Evolutionary conservation across 2,888 invertebrate genomes (phyloP).

Genomic region (Monopis laevigella): DNA sequence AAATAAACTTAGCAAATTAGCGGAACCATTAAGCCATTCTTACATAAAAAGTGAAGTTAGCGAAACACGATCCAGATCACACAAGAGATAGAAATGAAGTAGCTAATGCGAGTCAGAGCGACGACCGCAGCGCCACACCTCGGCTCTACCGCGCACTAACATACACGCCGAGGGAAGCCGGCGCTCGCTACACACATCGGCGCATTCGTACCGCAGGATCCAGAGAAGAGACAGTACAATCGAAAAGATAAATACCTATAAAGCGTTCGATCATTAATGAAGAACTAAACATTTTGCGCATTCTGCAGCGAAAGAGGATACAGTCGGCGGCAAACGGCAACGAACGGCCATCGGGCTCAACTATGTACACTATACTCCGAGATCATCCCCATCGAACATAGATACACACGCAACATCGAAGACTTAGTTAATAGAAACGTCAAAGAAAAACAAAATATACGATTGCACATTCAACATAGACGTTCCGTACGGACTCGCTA

Average conservation of each 20-base stretch:
- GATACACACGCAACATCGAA: conserved; percentile 65
- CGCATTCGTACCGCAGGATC: conserved; percentile 61
- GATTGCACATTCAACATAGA: conserved; percentile 67
- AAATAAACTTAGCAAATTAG: conserved; percentile 57
- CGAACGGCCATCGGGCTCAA: conserved; percentile 66
- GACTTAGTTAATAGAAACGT: conserved; percentile 66
- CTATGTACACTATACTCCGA: conserved; percentile 60
- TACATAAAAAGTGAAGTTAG: conserved; percentile 59
- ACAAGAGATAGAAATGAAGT: conserved; percentile 48
- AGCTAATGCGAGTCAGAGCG: conserved; percentile 12
- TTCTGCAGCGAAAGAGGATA: conserved; percentile 63
- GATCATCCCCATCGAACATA: conserved; percentile 66
- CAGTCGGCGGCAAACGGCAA: conserved; percentile 67
- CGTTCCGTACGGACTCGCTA: conserved; percentile 65
- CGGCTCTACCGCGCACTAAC: conserved; percentile 54
- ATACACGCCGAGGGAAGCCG: conserved; percentile 18
- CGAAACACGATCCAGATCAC: conserved; percentile 42
- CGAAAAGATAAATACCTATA: conserved; percentile 65
- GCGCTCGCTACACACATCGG: conserved; percentile 18
- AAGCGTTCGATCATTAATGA: conserved; percentile 62
- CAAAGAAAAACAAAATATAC: conserved; percentile 65
- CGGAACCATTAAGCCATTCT: conserved; percentile 61
- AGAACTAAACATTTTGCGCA: conserved; percentile 67
- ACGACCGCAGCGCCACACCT: conserved; percentile 34
- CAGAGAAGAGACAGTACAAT: conserved; percentile 59